Evolutionary conservation across 2,888 invertebrate species (phyloP).

Genomic region (Panzeria rudis): DNA sequence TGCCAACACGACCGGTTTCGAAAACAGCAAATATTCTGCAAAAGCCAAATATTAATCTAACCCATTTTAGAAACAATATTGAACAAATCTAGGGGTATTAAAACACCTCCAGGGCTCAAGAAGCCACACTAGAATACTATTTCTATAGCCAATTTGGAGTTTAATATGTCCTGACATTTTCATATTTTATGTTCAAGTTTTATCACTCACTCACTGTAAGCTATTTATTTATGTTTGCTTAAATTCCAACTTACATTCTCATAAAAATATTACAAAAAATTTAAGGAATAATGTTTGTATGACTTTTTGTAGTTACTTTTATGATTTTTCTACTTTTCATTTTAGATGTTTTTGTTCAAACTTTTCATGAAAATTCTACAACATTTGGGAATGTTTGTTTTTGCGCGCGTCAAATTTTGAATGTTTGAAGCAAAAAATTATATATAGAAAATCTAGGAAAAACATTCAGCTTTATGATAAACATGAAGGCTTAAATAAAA

Average conservation of each 20-base stretch:
- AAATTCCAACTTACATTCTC: slow-evolving; percentile 55
- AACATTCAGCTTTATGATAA: slow-evolving; percentile 65
- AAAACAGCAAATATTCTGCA: too few species aligned
- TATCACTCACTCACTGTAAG: slow-evolving; percentile 2
- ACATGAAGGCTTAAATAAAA: slow-evolving; percentile 64
- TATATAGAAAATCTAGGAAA: slow-evolving; percentile 50
- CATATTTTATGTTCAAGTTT: background rate
- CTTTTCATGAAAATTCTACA: slow-evolving; percentile 49
- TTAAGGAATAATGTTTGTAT: slow-evolving; percentile 40
- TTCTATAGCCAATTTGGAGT: too few species aligned
- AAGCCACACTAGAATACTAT: too few species aligned
- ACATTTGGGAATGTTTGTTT: slow-evolving; percentile 46
- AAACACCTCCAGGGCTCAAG: background rate
- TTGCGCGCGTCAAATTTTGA: slow-evolving; percentile 55
- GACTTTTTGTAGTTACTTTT: slow-evolving; percentile 32
- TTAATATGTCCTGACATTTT: too few species aligned
- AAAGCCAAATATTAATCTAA: too few species aligned
- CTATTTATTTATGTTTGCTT: slow-evolving; percentile 30
- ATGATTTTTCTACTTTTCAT: slow-evolving; percentile 38
- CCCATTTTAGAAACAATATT: too few species aligned
- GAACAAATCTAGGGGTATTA: too few species aligned
- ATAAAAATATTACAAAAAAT: slow-evolving; percentile 45
- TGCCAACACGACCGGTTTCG: too few species aligned
- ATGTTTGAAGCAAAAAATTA: slow-evolving; percentile 12
- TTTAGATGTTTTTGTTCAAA: background rate